Base-by-base conservation (phyloP, 2,113 vertebrate genomes). In the Agelaius tricolor region DNA sequence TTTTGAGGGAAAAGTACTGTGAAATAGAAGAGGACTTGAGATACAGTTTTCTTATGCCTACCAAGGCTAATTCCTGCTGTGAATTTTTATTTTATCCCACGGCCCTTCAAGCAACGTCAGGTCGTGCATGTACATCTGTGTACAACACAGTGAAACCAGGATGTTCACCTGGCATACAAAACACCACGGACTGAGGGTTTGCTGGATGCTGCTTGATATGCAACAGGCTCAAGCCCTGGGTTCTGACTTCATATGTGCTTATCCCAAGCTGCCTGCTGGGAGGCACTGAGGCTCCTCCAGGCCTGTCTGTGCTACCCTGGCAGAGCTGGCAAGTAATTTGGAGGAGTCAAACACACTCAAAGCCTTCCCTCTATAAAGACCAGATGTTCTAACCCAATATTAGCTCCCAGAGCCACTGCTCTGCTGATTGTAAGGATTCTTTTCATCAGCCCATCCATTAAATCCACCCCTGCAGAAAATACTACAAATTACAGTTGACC, bases 391-490 rank as follows among this genome's bases (percentile, higher is more conserved):
- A 88, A 47, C 15, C 57, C 82, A 85, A 24, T 79, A 75, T 81
- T 86, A 93, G 79, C 63, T 90, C 47, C 37, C 72, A 74, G 88
- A 95, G 65, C 35, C 0, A 4, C 20, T 0, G 0, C n/a, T 80
- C 74, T 55, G 59, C 65, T 92, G 85, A 93, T 86, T 80, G 18
- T 69, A 93, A 91, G 44, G 79, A 92, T 80, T 80, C 68, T 77
- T 90, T 79, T 94, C 66, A 94, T 85, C 89, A 90, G 90, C 30
- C 63, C 6, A 2, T 63, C 82, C 41, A 72, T 95, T 90, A 89
- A 92, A 93, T 49, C 75, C 65, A 91, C 89, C 91, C 51, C 78
- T 82, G 91, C 89, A 94, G 94, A 80, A 96, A 89, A 82, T 35
- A 85, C 59, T 49, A 28, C 30, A 88, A 95, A 93, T 95, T 80